Evolutionary conservation across 2,797 vertebrate genomes (phyloP), one percentile per base, ranked within the genome.

Genomic region (Lerista edwardsae): DNA sequence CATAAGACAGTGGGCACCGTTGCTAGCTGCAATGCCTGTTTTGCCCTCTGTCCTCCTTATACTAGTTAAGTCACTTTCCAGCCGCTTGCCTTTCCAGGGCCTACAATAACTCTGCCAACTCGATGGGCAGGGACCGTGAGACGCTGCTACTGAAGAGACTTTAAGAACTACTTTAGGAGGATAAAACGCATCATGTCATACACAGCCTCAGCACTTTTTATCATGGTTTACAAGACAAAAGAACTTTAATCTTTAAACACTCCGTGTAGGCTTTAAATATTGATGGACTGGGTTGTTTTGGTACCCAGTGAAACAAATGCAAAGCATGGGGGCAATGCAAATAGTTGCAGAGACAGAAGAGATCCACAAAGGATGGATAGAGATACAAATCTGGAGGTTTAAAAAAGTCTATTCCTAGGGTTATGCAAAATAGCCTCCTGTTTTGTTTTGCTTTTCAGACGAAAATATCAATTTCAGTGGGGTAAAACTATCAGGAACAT

Each of bases 231-330:
- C 44, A 84, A 80, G 77, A 39, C 72, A 62, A 23, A 25, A 65
- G 47, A 77, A 83, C 57, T 88, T 67, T 68, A 85, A 72, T 41
- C 61, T 59, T 69, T 55, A 88, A 85, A 64, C 27, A 79, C 15
- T 44, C 57, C 0, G 0, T 29, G 44, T 14, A 86, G 64, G 69
- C 75, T 81, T 81, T 72, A 77, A 89, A 84, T 31, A 41, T 3
- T 7, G 72, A 80, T 39, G 6, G 75, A 47, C 17, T 1, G 0
- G 31, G 84, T 31, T 44, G 39, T 10, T 57, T n/a, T 0, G 1
- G 65, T 55, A 65, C 74, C 76, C 79, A 82, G 31, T 62, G 81
- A 77, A 86, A 75, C 80, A 86, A 82, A 86, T 39, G 68, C 44
- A 80, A 76, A 64, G 36, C 79, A 82, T n/a, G 65, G 73, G 15